Percentiles rank a stretch among this genome's conserved stretches.
phyloP scores from a whole-genome alignment of 2,888 invertebrate genomes.

The Callyntrura guangdongensis region DNA sequence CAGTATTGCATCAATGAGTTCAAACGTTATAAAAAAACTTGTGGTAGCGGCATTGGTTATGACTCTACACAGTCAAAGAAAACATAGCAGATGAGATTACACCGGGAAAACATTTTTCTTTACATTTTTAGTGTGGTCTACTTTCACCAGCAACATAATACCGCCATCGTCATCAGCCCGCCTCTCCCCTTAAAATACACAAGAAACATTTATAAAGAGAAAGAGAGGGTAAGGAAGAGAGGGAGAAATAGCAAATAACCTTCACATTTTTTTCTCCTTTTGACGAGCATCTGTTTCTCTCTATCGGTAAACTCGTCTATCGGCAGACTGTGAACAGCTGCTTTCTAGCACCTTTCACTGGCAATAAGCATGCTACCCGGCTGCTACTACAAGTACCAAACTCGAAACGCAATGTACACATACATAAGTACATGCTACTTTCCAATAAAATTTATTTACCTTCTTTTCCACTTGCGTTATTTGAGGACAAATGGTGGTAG shows the following conservation, averaged over 20 bases:
- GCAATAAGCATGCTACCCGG: conserved; percentile 1
- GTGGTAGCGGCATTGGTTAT: neutral
- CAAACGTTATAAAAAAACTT: neutral
- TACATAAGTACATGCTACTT: neutral
- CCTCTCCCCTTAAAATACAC: conserved; percentile 22
- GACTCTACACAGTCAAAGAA: conserved; percentile 14
- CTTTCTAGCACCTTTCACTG: conserved; percentile 66
- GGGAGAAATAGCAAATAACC: conserved; percentile 52
- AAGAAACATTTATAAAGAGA: neutral
- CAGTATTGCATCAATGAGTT: conserved; percentile 1
- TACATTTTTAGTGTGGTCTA: conserved; percentile 25
- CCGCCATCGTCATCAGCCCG: neutral
- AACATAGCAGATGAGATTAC: neutral
- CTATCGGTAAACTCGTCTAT: conserved; percentile 18
- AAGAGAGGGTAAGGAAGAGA: neutral
- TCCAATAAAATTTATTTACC: conserved; percentile 62
- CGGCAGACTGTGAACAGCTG: conserved; percentile 55
- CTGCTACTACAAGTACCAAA: conserved; percentile 11
- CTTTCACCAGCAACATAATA: conserved; percentile 42
- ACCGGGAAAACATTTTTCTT: neutral
- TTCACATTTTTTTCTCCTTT: conserved; percentile 31
- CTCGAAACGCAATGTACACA: neutral
- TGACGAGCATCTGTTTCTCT: conserved; percentile 52
- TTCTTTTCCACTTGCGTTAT: conserved; percentile 1
- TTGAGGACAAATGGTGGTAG: conserved; percentile 1